Percentiles rank a stretch among this genome's conserved stretches.
phyloP scores from a whole-genome alignment of 2,888 invertebrate genomes.

The Vannuccia rotundouncinata region DNA sequence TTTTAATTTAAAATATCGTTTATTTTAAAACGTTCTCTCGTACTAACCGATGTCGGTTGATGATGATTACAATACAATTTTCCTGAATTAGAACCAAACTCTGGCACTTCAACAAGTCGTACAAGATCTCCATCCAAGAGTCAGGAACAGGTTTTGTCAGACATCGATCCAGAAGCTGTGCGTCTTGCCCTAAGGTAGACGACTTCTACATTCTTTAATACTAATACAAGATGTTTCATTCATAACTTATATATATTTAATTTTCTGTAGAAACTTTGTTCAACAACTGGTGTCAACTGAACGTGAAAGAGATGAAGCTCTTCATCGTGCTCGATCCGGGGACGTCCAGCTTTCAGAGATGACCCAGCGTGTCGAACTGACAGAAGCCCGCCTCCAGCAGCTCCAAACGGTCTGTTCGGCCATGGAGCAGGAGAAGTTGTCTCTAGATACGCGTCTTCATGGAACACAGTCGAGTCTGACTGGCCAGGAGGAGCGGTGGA shows the following conservation, averaged over 20 bases:
- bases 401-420: slow-evolving; percentile 54
- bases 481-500: slow-evolving; percentile 61
- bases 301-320: slow-evolving; percentile 69
- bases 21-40: no score
- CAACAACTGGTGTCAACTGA: slow-evolving; percentile 85
- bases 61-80: no score
- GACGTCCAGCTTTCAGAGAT: slow-evolving; percentile 69
- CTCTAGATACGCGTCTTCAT: slow-evolving; percentile 55
- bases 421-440: slow-evolving; percentile 57
- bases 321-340: slow-evolving; percentile 63
- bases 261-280: no score
- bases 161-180: slow-evolving; percentile 82
- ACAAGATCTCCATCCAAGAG: background rate
- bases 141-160: no score
- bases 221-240: no score
- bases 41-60: no score
- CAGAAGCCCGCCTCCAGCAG: slow-evolving; percentile 61
- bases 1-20: no score
- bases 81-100: no score
- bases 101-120: background rate
- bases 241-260: no score
- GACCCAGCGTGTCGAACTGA: slow-evolving; percentile 69
- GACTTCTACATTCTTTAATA: no score
- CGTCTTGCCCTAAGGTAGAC: slow-evolving; percentile 81
- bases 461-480: slow-evolving; percentile 56